A percentile compares a stretch with the other conserved stretches of the same genome.
Evolutionary conservation across 1,140 invertebrate species (phyloP).

Genomic region (Pogonognathellus flavescens): DNA sequence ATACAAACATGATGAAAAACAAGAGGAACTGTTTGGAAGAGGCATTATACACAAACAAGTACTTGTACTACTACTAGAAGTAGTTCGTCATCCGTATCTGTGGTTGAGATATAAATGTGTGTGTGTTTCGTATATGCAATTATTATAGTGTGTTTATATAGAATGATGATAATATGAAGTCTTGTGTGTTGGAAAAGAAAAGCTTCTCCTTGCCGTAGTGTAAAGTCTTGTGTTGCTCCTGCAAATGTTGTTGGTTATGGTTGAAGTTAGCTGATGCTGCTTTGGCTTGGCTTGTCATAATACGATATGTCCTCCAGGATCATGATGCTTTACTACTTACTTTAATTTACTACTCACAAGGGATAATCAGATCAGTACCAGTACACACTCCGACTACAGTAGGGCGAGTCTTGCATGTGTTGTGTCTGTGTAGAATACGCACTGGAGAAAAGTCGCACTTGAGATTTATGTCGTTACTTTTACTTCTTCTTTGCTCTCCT

Average conservation of each 20-base stretch:
- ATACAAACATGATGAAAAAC: too few species aligned
- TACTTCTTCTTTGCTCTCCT: constrained; percentile 4
- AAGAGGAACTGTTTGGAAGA: too few species aligned
- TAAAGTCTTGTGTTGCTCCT: not conserved
- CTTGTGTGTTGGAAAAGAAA: not conserved
- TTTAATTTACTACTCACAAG: constrained; percentile 52
- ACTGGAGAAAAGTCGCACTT: constrained; percentile 16
- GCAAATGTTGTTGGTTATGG: not conserved
- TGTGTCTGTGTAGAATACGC: too few species aligned
- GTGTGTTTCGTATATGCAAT: too few species aligned
- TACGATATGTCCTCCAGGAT: constrained; percentile 47
- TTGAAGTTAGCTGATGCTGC: not conserved
- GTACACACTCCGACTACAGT: not conserved
- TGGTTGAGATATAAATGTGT: too few species aligned
- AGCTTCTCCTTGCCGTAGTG: not conserved
- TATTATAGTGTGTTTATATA: too few species aligned
- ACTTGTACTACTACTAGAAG: too few species aligned
- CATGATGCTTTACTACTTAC: constrained; percentile 43
- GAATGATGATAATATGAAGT: too few species aligned
- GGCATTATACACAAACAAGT: too few species aligned
- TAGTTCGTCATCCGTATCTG: too few species aligned
- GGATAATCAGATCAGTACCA: constrained; percentile 46
- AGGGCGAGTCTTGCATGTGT: not conserved
- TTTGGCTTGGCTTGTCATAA: constrained; percentile 43
- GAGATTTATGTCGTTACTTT: constrained; percentile 39